Evolutionary conservation across 1,140 invertebrate species (phyloP), one percentile per base, ranked within the genome.

Genomic region (Calephelis nemesis): DNA sequence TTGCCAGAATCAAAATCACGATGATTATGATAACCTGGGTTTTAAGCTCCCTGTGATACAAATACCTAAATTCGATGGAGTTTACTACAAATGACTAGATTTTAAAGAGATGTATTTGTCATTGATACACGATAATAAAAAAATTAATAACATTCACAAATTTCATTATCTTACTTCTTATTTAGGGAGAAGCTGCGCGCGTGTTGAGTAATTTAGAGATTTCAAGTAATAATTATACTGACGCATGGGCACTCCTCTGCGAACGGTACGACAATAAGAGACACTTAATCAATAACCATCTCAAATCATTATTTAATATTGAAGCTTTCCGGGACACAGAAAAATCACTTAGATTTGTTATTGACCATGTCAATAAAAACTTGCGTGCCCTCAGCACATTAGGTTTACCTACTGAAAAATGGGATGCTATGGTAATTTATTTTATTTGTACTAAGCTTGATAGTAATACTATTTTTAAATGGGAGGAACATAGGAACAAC

Each of bases 121-220:
- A 39, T 70, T 87, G 15, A 81, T 87, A 19, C 78, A 85, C 65
- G 67, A 76, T n/a, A 82, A 87, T 71, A 11, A 68, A 2, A 19
- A 64, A 15, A 67, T 82, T 9, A 30, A 39, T n/a, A 47, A 71
- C 11, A 68, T 3, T 0, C 19, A 0, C 3, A 19, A 19, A 19
- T 19, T 19, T 19, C 70, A 83, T 71, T 79, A 83, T 67, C 62
- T 81, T 42, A 72, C 15, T 49, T 73, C 74, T 30, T 69, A 75
- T 69, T 67, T 85, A 49, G 10, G 75, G 71, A 42, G 71, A 79
- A 8, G 79, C 76, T 15, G 52, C 52, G 8, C 52, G 52, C 15
- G 52, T 54, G 3, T 79, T 81, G 40, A 70, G 48, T 30, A 73
- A 74, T 49, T 45, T 85, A 65, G 75, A 74, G 30, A 45, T 82